Evolutionary conservation across 2,113 vertebrate species (phyloP).

Genomic region (Piprites chloris): DNA sequence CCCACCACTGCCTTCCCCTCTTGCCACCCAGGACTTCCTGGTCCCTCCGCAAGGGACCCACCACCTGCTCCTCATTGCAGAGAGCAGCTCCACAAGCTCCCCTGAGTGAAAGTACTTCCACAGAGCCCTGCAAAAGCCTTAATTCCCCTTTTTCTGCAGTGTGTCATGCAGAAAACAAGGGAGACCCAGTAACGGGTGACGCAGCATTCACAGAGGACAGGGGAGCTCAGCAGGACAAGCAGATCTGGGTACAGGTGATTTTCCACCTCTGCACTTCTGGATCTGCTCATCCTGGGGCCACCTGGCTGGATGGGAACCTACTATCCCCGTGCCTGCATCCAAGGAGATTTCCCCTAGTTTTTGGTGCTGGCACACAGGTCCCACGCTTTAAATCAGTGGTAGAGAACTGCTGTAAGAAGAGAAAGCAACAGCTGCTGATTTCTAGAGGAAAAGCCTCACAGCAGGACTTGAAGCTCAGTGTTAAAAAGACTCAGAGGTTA

Average conservation of each 20-base stretch:
- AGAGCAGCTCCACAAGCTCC: neutral
- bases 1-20: accelerated
- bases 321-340: neutral
- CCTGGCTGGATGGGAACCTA: neutral
- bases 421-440: neutral
- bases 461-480: neutral
- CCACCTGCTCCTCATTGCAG: accelerated
- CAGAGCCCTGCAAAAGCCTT: neutral
- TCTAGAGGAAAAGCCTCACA: neutral
- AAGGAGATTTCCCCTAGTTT: neutral
- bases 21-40: neutral
- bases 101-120: neutral
- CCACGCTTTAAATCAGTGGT: neutral
- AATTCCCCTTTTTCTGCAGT: neutral
- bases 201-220: neutral
- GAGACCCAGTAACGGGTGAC: neutral
- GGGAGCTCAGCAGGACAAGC: neutral
- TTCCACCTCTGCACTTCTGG: neutral
- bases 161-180: neutral
- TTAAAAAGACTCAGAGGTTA: neutral
- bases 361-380: neutral
- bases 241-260: accelerated
- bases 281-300: accelerated
- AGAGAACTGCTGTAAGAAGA: neutral
- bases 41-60: neutral